Percentiles rank a stretch among this genome's conserved stretches.
phyloP scores from a whole-genome alignment of 2,888 invertebrate genomes.

The Aleiodes leptofemur region DNA sequence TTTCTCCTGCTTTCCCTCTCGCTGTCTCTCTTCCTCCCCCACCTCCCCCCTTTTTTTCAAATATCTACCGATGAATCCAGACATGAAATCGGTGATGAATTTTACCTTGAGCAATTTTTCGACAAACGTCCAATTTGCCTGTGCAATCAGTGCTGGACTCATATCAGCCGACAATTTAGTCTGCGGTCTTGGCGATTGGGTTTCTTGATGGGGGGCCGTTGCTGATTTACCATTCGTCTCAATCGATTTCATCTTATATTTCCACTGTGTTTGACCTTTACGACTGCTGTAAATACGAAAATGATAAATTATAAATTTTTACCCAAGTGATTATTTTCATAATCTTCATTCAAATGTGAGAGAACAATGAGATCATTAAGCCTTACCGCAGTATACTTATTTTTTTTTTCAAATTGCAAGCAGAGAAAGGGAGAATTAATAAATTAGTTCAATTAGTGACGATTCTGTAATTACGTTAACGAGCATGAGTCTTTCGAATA shows the following conservation, averaged over 20 bases:
- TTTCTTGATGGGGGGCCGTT: conserved; percentile 66
- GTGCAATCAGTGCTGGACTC: conserved; percentile 93
- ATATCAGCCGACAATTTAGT: conserved; percentile 80
- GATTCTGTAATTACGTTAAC: conserved; percentile 33
- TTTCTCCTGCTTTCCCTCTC: neutral
- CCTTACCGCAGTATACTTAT: conserved; percentile 44
- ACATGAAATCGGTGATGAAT: conserved; percentile 41
- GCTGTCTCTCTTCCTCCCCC: no score
- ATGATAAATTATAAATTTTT: no score
- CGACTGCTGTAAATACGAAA: conserved; percentile 68
- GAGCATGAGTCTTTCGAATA: conserved; percentile 33
- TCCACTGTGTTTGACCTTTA: conserved; percentile 73
- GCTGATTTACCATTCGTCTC: conserved; percentile 70
- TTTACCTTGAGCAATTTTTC: conserved; percentile 95
- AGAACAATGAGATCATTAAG: neutral
- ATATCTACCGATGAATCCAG: neutral
- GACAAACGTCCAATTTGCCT: conserved; percentile 98
- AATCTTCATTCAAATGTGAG: neutral
- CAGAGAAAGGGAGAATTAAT: conserved; percentile 34
- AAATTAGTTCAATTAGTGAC: conserved; percentile 18
- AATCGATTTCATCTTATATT: conserved; percentile 73
- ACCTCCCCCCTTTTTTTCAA: neutral
- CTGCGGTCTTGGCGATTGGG: conserved; percentile 73
- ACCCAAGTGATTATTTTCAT: no score
- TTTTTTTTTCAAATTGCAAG: neutral